These are phyloP conservation scores for Ammodytes marinus DNA, from an alignment of 2,113 vertebrate species.

Conservation along the genomic window DNA sequence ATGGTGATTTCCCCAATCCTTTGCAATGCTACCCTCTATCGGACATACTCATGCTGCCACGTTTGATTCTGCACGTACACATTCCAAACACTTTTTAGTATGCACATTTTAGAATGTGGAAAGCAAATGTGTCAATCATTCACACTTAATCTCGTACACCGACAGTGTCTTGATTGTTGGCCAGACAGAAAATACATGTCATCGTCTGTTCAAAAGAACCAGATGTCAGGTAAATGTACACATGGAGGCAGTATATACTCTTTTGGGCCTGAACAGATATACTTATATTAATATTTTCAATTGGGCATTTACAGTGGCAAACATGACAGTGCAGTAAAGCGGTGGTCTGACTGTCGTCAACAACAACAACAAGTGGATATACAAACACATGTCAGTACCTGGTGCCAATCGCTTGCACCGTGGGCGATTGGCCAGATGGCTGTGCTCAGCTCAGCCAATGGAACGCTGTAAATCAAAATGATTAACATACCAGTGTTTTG, in stretches of 20 bases:
- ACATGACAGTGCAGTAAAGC: neutral
- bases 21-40: conserved; percentile 19
- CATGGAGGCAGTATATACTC: neutral
- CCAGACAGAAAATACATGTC: neutral
- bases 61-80: neutral
- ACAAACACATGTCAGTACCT: conserved; percentile 17
- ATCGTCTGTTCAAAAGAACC: neutral
- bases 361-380: neutral
- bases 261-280: no score
- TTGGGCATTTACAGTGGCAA: neutral
- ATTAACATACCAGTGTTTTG: neutral
- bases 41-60: conserved; percentile 13
- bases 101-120: neutral
- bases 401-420: neutral
- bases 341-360: neutral
- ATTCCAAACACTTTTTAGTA: neutral
- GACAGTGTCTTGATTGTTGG: no score
- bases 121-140: neutral
- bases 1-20: neutral
- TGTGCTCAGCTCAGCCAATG: conserved; percentile 7
- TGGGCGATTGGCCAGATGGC: conserved; percentile 31
- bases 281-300: neutral
- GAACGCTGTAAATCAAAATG: neutral
- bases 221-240: neutral
- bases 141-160: neutral